Conservation (phyloP, 2,888 invertebrate species). For the Cheilosia impressa region DNA sequence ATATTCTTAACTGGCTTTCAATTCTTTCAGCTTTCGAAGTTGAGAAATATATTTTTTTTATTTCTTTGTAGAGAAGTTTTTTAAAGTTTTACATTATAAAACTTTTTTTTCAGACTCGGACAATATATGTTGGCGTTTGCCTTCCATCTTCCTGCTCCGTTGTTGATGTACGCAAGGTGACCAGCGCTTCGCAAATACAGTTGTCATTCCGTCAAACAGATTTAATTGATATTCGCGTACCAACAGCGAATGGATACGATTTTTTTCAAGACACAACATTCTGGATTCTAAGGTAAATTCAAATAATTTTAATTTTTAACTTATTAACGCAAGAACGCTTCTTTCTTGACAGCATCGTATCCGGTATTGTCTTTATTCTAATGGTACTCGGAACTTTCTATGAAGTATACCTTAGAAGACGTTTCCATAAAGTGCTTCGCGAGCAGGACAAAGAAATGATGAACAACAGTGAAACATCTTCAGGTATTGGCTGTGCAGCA, state of each 20-base stretch:
- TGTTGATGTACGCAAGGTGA: constrained; percentile 86
- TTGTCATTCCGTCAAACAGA: constrained; percentile 84
- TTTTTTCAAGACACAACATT: constrained; percentile 89
- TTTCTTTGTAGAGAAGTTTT: too few relatives aligned
- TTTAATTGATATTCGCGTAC: constrained; percentile 88
- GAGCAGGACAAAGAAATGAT: constrained; percentile 83
- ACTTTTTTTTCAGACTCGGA: constrained; percentile 85
- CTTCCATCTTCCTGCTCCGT: constrained; percentile 89
- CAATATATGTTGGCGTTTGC: constrained; percentile 90
- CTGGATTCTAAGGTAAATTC: constrained; percentile 87
- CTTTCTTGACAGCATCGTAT: constrained; percentile 84
- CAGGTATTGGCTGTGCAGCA: constrained; percentile 84
- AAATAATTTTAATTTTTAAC: constrained; percentile 19
- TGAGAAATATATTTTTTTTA: too few relatives aligned
- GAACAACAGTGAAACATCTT: constrained; percentile 83
- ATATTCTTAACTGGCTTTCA: too few relatives aligned
- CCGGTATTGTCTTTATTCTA: constrained; percentile 84
- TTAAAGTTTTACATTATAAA: too few relatives aligned
- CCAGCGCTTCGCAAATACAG: constrained; percentile 85
- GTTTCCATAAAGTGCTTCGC: constrained; percentile 80
- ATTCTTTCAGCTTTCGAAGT: too few relatives aligned
- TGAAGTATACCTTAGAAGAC: constrained; percentile 85
- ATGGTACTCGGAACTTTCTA: constrained; percentile 89
- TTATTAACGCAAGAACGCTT: constrained; percentile 1
- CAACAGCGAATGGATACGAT: constrained; percentile 87